These are phyloP conservation scores for Eremophila alpestris DNA, from an alignment of 2,797 vertebrate species.

Conservation along the genomic window DNA sequence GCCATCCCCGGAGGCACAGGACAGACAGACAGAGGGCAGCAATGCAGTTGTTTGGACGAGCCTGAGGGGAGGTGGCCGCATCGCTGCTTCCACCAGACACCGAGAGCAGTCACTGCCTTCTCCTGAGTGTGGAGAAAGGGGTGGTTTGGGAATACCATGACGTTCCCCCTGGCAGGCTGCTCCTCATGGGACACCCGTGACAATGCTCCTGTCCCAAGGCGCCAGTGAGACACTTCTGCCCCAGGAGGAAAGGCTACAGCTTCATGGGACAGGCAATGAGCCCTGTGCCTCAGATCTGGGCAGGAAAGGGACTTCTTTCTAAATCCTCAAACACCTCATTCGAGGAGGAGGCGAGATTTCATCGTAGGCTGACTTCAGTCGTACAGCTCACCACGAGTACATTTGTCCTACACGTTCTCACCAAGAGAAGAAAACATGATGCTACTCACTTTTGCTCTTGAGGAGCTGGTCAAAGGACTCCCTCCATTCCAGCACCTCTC, in stretches of 20 bases:
- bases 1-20: neutral
- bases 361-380: neutral
- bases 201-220: neutral
- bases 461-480: conserved; percentile 79
- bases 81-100: neutral
- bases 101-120: neutral
- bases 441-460: conserved; percentile 79
- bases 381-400: neutral
- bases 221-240: accelerated
- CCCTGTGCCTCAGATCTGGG: neutral
- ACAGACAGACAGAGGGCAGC: conserved; percentile 8
- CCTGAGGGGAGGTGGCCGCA: neutral
- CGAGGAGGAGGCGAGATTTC: neutral
- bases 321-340: neutral
- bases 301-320: neutral
- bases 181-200: neutral
- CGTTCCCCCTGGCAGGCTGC: accelerated
- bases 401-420: neutral
- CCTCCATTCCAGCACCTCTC: conserved; percentile 76
- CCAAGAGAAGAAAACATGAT: neutral
- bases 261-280: neutral
- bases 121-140: neutral
- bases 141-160: accelerated
- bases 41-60: neutral
- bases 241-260: neutral